Percentiles rank a stretch among this genome's conserved stretches.
These are phyloP conservation scores for Diachrysia chrysitis DNA, from an alignment of 2,888 invertebrate genomes.

Conservation along the genomic window DNA sequence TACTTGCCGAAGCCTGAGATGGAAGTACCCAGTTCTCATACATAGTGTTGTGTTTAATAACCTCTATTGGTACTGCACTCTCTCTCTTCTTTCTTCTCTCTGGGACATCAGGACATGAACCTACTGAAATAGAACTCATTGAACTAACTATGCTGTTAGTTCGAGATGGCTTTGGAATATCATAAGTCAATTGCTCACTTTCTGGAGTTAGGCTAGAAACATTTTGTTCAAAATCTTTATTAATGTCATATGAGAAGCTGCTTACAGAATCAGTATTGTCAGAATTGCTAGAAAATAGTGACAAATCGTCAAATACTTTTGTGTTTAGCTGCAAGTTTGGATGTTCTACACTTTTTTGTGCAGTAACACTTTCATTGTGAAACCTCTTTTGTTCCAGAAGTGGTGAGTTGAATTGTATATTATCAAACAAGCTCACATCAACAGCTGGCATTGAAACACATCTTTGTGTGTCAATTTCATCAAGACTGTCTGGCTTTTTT, in stretches of 20 bases:
- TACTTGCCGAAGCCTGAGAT: slow-evolving; percentile 55
- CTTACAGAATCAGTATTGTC: slow-evolving; percentile 78
- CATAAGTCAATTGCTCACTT: slow-evolving; percentile 76
- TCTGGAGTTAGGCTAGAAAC: slow-evolving; percentile 59
- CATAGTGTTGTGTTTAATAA: slow-evolving; percentile 78
- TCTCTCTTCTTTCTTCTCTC: slow-evolving; percentile 74
- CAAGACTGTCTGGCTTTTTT: slow-evolving; percentile 68
- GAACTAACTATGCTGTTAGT: slow-evolving; percentile 76
- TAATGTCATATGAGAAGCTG: slow-evolving; percentile 75
- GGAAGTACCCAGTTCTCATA: slow-evolving; percentile 83
- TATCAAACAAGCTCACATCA: slow-evolving; percentile 90
- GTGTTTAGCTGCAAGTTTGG: slow-evolving; percentile 73
- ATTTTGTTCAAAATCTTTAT: slow-evolving; percentile 72
- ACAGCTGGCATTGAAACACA: slow-evolving; percentile 89
- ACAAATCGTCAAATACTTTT: slow-evolving; percentile 77
- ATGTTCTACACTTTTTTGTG: slow-evolving; percentile 59
- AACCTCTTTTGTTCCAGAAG: slow-evolving; percentile 82
- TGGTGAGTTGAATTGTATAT: slow-evolving; percentile 91
- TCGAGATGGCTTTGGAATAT: slow-evolving; percentile 78
- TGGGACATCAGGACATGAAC: slow-evolving; percentile 76
- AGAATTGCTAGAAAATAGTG: slow-evolving; percentile 80
- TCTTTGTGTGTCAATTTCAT: slow-evolving; percentile 73
- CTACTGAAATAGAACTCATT: slow-evolving; percentile 49
- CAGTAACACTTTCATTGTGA: slow-evolving; percentile 62
- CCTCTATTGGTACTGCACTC: slow-evolving; percentile 58